Base-by-base conservation (phyloP, 2,113 vertebrate genomes). In the Vicugna pacos region DNA sequence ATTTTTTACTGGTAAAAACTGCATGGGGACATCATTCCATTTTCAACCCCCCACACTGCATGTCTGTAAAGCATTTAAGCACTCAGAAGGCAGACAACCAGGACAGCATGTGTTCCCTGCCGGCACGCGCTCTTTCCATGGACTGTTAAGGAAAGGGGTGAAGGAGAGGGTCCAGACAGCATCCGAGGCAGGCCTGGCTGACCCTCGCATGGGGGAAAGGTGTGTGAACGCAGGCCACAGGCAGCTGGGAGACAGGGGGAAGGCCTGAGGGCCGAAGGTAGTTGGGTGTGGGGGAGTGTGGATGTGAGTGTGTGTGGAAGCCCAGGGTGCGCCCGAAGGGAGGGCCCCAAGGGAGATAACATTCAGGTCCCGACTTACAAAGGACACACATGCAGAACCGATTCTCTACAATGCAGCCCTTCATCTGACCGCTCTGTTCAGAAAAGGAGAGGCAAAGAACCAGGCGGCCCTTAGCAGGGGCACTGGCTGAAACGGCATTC, bases 261-360 rank as follows among this genome's bases (percentile, higher is more conserved):
- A 76, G 38, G 60, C 52, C 86, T 5, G 30, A 73, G 82, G 1
- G 86, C 1, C 81, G 92, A 72, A 87, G 72, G 56, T 54, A 48
- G 80, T 62, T 69, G 50, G n/a, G 50, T 26, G 32, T 15, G 94
- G 89, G 93, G 96, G 94, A 96, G 95, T 86, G 30, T 62, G 76
- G n/a, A 28, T 62, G 42, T 52, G 86, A 16, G 2, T 76, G 79
- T 70, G 72, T 79, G 56, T 96, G 69, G 30, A 96, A 96, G 91
- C 92, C 20, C 81, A 64, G 62, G 28, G 46, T 80, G 72, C 93
- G 86, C 77, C 96, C 60, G 52, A 75, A 97, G 95, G 98, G 96
- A 97, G 97, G 76, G 83, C 81, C 93, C 80, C 42, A 19, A 54
- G 24, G 12, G 52, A 77, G 98, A 97, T 97, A 97, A 97, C 97